Evolutionary conservation across 2,113 vertebrate species (phyloP).

Genomic region (Sander vitreus): DNA sequence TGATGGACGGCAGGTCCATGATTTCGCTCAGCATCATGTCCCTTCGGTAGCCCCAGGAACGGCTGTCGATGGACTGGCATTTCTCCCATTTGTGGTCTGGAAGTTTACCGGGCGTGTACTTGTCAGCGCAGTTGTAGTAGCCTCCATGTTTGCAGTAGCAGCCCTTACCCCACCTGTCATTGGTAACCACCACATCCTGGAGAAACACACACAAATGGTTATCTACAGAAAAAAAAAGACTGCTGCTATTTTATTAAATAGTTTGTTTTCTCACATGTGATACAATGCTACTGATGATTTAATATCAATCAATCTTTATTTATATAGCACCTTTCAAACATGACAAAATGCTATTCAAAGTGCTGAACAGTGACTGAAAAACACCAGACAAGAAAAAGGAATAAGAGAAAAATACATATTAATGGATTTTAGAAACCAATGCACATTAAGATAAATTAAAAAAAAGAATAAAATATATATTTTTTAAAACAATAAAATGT

Average conservation of each 20-base stretch:
- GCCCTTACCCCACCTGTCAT: slow-evolving; percentile 90
- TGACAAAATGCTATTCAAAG: too few relatives aligned
- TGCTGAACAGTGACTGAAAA: too few relatives aligned
- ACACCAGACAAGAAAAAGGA: too few relatives aligned
- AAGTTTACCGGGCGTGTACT: slow-evolving; percentile 83
- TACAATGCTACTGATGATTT: too few relatives aligned
- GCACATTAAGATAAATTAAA: too few relatives aligned
- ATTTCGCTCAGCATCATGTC: slow-evolving; percentile 83
- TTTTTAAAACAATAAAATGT: too few relatives aligned
- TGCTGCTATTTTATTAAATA: neutral
- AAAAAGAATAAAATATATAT: too few relatives aligned
- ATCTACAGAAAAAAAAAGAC: neutral
- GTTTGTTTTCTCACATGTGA: neutral
- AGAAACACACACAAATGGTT: neutral
- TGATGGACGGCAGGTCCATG: slow-evolving; percentile 78
- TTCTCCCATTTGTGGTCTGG: slow-evolving; percentile 93
- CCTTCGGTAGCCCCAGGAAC: slow-evolving; percentile 91
- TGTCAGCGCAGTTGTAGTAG: slow-evolving; percentile 91
- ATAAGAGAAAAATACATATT: too few relatives aligned
- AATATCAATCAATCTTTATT: too few relatives aligned
- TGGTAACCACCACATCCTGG: slow-evolving; percentile 90
- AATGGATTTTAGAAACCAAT: too few relatives aligned
- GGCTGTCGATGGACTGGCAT: slow-evolving; percentile 88
- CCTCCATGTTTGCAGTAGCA: slow-evolving; percentile 90
- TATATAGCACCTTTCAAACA: too few relatives aligned